phyloP scores from a whole-genome alignment of 2,888 invertebrate species.

The Lasioglossum villosulum region DNA sequence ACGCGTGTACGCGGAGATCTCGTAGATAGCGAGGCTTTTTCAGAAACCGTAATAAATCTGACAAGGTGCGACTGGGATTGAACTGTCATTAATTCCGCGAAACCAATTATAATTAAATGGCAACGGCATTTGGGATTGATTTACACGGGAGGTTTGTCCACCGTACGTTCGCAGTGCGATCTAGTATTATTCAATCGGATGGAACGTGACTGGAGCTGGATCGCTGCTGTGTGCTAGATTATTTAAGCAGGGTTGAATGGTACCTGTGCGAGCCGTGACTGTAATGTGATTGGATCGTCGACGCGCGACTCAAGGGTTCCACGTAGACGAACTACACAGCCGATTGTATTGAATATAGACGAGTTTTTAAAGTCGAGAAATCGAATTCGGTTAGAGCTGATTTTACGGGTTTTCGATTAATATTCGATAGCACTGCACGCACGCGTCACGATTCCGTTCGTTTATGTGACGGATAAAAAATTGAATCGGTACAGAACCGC shows the following conservation, averaged over 20 bases:
- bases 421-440: background rate
- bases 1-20: background rate
- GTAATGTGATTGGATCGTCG: constrained; percentile 21
- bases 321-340: background rate
- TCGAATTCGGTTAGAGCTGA: background rate
- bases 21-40: background rate
- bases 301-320: background rate
- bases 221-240: background rate
- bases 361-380: background rate
- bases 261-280: constrained; percentile 14
- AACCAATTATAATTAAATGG: background rate
- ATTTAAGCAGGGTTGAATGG: constrained; percentile 28
- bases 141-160: constrained; percentile 2
- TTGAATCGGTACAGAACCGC: background rate
- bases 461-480: constrained; percentile 17
- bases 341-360: constrained; percentile 10
- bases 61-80: background rate
- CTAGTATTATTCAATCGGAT: constrained; percentile 1
- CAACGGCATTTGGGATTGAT: background rate
- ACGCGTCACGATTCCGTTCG: background rate
- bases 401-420: background rate
- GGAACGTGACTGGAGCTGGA: constrained; percentile 5
- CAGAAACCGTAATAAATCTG: background rate
- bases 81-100: background rate
- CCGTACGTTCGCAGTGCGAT: background rate